Base-by-base conservation (phyloP, 1,140 invertebrate species). In the Drosophila elegans region DNA sequence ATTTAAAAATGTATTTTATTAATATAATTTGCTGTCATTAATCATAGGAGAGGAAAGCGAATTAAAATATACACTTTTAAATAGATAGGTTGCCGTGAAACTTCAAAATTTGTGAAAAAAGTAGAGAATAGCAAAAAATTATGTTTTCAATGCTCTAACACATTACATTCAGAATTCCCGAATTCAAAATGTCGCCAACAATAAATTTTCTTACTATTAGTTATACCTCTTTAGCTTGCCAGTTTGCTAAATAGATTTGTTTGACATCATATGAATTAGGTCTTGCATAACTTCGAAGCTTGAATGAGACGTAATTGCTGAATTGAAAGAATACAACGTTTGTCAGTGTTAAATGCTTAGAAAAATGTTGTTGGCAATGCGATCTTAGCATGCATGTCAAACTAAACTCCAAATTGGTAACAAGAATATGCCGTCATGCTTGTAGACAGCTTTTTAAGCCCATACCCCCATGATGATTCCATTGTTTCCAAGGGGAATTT, bases 361-460 rank as follows among this genome's bases (percentile, higher is more conserved):
- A 21, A 12, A 25, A 45, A 45, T 48, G n/a, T 13, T 5, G 11
- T 2, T 21, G 6, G 10, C 7, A 36, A 61, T 46, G 32, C 29
- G 41, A 61, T 61, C 55, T 46, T 61, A 25, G 32, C 21, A 29
- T 61, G 60, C 60, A 66, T 21, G 36, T 29, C 44, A 12, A 13
- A 6, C 21, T 29, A 57, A 71, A 54, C 48, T 48, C 10, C n/a
- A 49, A 48, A 41, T 71, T 73, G 69, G 49, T 52, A 57, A 75
- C 53, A 75, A 75, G 62, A 76, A 76, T 45, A 75, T 67, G 72
- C 46, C 72, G 72, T 75, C 72, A 75, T 75, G 72, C 53, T 48
- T 75, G 39, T 73, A 52, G 67, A 52, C 68, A 73, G 39, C 55
- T 39, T 51, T 73, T 21, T 56, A 49, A 21, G 25, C 13, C 39